Percentiles rank a stretch among this genome's conserved stretches.
phyloP scores from a whole-genome alignment of 1,140 invertebrate species.

The Bombus consobrinus region DNA sequence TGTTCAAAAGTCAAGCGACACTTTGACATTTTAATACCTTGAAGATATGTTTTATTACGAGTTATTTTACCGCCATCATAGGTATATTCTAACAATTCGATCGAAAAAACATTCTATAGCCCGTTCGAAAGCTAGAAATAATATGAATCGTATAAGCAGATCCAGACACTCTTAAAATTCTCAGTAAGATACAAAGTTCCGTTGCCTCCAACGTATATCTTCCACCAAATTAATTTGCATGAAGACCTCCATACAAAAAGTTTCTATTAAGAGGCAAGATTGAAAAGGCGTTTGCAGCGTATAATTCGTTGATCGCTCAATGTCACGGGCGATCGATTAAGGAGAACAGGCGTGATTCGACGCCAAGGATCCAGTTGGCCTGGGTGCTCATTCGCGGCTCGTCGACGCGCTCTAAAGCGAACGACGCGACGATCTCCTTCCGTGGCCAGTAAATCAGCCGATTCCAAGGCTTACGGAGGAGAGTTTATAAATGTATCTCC shows the following conservation, averaged over 20 bases:
- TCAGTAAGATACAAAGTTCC: background rate
- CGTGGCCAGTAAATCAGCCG: slow-evolving; percentile 68
- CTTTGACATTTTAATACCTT: too few species aligned
- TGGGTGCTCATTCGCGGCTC: background rate
- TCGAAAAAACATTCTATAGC: too few species aligned
- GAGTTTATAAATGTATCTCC: slow-evolving; percentile 79
- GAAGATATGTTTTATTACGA: too few species aligned
- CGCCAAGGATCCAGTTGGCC: slow-evolving; percentile 9
- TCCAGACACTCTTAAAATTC: background rate
- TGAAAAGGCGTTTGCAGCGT: background rate
- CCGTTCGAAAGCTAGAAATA: background rate
- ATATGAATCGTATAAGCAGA: background rate
- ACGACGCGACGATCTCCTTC: slow-evolving; percentile 59
- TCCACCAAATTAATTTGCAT: background rate
- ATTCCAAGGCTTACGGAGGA: slow-evolving; percentile 67
- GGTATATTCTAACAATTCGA: too few species aligned
- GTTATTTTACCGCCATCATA: too few species aligned
- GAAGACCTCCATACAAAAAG: background rate
- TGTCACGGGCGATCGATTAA: background rate
- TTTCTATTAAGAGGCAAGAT: background rate
- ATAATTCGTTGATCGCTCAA: background rate
- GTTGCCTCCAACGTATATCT: too few species aligned
- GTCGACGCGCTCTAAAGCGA: slow-evolving; percentile 31
- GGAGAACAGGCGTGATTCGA: slow-evolving; percentile 9
- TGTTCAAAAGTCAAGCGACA: too few species aligned